Percentiles rank a stretch among this genome's conserved stretches.
These are phyloP conservation scores for Sula dactylatra DNA, from an alignment of 2,113 vertebrate genomes.

Conservation along the genomic window DNA sequence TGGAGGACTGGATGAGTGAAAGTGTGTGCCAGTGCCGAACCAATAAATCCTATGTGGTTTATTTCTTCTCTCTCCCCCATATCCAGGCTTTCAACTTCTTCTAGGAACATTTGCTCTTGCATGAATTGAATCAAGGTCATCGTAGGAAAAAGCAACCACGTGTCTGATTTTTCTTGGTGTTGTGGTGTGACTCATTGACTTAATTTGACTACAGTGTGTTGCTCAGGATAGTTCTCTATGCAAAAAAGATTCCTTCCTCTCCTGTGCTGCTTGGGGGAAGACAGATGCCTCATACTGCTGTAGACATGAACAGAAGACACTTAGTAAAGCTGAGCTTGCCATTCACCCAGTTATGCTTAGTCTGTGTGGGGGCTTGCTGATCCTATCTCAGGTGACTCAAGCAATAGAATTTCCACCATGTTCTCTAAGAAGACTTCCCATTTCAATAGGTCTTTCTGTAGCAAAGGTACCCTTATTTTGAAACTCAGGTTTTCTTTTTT, in stretches of 20 bases:
- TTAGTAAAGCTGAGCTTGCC: not conserved
- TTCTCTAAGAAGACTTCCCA: not conserved
- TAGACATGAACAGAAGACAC: not conserved
- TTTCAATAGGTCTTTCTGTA: not conserved
- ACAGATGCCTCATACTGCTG: not conserved
- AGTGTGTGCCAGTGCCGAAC: not conserved
- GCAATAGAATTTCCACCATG: not conserved
- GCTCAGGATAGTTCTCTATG: not conserved
- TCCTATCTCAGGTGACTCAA: not conserved
- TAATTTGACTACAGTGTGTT: constrained; percentile 17
- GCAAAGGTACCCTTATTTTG: not conserved
- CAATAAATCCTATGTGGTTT: not conserved
- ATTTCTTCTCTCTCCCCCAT: not conserved
- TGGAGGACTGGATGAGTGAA: not conserved
- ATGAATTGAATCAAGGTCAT: constrained; percentile 31
- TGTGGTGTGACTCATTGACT: constrained; percentile 18
- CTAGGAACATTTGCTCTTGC: constrained; percentile 9
- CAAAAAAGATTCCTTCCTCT: not conserved
- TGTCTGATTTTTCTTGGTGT: not conserved
- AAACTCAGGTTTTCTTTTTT: not conserved
- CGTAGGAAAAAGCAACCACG: not conserved
- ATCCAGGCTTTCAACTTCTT: not conserved
- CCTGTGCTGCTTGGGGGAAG: not conserved
- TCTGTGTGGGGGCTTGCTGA: not conserved
- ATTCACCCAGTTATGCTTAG: not conserved